Conservation (phyloP, 2,113 vertebrate genomes). For the Calidris pugnax region DNA sequence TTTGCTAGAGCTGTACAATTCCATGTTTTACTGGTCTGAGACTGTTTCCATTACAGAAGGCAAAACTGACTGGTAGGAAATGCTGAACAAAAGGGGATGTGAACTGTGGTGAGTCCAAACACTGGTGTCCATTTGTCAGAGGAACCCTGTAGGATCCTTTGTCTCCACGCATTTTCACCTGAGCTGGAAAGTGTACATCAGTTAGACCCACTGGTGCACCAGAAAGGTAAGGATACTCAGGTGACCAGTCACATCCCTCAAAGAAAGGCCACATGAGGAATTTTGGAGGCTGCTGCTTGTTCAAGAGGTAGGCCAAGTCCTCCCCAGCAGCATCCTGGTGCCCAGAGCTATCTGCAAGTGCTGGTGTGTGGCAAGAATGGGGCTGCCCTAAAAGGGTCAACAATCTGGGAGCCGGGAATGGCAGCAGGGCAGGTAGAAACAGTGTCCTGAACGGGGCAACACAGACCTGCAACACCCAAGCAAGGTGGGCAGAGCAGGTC, state of each 20-base stretch:
- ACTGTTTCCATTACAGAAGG: background rate
- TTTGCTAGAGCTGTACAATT: background rate
- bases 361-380: background rate
- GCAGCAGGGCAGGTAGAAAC: background rate
- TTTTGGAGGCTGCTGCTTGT: background rate
- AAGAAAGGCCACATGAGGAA: background rate
- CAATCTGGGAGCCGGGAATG: background rate
- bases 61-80: background rate
- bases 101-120: background rate
- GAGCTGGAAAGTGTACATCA: background rate
- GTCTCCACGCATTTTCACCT: background rate
- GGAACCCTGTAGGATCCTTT: background rate
- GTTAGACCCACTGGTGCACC: background rate
- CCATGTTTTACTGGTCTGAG: background rate
- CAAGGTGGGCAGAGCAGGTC: background rate
- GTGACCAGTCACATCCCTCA: background rate
- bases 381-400: background rate
- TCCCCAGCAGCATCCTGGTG: background rate
- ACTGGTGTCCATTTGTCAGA: fast-evolving
- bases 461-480: background rate
- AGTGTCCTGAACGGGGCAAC: background rate
- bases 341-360: background rate
- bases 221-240: background rate
- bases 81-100: background rate
- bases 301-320: background rate